Evolutionary conservation across 2,888 invertebrate species (phyloP), one percentile per base, ranked within the genome.

Genomic region (Lissocephala sabroskyi): DNA sequence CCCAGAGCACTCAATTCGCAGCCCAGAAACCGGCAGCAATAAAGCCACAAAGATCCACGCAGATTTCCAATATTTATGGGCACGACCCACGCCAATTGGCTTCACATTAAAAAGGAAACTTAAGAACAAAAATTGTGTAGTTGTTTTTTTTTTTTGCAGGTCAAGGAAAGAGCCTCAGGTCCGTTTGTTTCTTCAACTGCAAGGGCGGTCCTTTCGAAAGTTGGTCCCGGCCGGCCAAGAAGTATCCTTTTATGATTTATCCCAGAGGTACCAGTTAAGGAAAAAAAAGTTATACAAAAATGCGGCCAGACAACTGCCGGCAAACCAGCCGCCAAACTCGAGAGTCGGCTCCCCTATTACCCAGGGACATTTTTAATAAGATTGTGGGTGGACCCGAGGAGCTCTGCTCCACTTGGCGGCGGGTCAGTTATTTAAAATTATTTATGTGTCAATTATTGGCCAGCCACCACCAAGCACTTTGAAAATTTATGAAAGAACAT

Each of bases 201-300:
- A n/a, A n/a, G n/a, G n/a, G n/a, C n/a, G n/a, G n/a, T n/a, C n/a
- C n/a, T n/a, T 23, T 23, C 7, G 3, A 5, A 23, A 23, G 23
- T 23, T 23, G 7, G 3, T 23, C 23, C 7, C 7, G 23, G 3
- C 23, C 16, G 35, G 35, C 6, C 10, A 6, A 56, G 54, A 62
- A 70, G 59, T 65, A 66, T 61, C 55, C 61, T 62, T 65, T 70
- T 74, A 74, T 70, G 70, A 70, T 70, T 68, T 70, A 57, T 61
- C 71, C 75, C 75, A 65, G 54, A 53, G 71, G 75, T 70, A 71
- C 61, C 54, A 59, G 70, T 62, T 68, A 64, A n/a, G n/a, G n/a
- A n/a, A n/a, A n/a, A n/a, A n/a, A 66, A 64, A 61, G 70, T 64
- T 64, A 52, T 54, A 53, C 59, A 62, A 65, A 62, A 57, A 62